A percentile compares a stretch with the other conserved stretches of the same genome.
Conservation (phyloP, 2,888 invertebrate species). For the Rotaria sp. region DNA sequence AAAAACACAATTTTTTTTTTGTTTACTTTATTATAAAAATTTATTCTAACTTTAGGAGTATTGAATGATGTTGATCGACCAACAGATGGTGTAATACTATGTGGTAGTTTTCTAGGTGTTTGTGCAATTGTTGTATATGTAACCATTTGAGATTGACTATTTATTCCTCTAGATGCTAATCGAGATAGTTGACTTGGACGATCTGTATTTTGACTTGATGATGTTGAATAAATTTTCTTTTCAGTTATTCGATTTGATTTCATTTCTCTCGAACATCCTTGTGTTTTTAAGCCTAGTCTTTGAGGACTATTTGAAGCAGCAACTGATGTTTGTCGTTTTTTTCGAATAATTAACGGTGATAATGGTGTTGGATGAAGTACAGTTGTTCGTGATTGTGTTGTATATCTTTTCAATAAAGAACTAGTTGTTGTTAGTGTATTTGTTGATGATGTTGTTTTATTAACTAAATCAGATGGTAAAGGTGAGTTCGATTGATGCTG, state of each 20-base stretch:
- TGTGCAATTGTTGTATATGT: not conserved
- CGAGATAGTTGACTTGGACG: not conserved
- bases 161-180: not conserved
- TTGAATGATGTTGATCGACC: not conserved
- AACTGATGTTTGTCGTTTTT: not conserved
- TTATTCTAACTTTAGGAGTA: not conserved
- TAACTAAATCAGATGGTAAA: not conserved
- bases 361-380: not conserved
- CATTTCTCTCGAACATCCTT: not conserved
- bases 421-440: not conserved
- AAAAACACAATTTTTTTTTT: not conserved
- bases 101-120: not conserved
- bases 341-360: not conserved
- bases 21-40: not conserved
- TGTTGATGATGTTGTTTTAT: slow-evolving; percentile 8
- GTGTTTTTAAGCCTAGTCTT: not conserved
- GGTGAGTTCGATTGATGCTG: not conserved
- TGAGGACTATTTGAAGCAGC: not conserved
- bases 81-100: not conserved
- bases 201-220: not conserved
- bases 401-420: not conserved
- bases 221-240: not conserved
- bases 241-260: not conserved
- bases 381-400: not conserved
- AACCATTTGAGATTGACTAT: not conserved